These are phyloP conservation scores for Drosophila ambigua DNA, from an alignment of 1,140 invertebrate species.

Conservation along the genomic window DNA sequence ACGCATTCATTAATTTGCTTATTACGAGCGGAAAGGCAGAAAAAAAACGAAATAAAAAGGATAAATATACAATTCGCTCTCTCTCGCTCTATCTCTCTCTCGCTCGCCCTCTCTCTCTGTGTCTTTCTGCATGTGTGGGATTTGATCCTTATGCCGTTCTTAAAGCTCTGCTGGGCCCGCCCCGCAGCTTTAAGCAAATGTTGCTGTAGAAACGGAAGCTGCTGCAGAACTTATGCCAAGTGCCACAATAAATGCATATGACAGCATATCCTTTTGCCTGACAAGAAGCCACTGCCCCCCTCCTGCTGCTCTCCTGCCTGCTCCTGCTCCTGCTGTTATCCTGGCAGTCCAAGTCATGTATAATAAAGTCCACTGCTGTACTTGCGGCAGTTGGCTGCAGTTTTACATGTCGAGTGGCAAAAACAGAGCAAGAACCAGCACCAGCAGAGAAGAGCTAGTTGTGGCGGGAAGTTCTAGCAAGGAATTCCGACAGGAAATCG, in stretches of 20 bases:
- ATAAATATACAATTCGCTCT: background rate
- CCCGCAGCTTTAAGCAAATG: conserved; percentile 22
- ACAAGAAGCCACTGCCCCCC: conserved; percentile 60
- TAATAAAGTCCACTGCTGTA: conserved; percentile 37
- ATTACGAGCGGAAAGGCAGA: conserved; percentile 35
- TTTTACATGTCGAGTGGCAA: conserved; percentile 51
- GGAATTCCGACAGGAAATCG: background rate
- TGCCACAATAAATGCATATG: conserved; percentile 65
- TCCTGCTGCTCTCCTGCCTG: background rate
- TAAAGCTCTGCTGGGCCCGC: conserved; percentile 14
- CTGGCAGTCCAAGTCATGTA: conserved; percentile 19
- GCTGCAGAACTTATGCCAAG: conserved; percentile 50
- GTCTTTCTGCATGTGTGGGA: background rate
- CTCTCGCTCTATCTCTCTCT: background rate
- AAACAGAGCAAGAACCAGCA: background rate
- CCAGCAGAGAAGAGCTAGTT: background rate
- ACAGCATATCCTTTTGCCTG: conserved; percentile 72
- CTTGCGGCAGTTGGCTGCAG: conserved; percentile 52
- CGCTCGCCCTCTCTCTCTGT: background rate
- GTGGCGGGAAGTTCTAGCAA: conserved; percentile 8
- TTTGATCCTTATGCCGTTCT: background rate
- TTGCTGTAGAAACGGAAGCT: conserved; percentile 28
- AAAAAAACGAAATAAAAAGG: conserved; percentile 15
- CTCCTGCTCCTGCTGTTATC: background rate
- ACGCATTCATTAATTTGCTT: conserved; percentile 78